Conservation (phyloP, 1,140 invertebrate species). For the Tenebrio molitor region DNA sequence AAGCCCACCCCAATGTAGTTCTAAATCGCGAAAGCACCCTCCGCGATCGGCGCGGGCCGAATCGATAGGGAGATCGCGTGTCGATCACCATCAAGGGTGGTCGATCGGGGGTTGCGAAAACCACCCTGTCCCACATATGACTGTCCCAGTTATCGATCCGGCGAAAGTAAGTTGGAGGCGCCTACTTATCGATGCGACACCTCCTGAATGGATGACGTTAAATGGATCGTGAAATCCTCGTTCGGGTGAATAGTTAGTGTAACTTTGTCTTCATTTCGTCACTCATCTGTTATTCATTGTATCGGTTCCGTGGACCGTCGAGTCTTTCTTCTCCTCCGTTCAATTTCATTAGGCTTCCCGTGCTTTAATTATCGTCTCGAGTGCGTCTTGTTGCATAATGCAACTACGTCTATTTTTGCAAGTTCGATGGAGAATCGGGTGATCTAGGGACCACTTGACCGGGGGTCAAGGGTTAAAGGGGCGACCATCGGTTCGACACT, state of each 20-base stretch:
- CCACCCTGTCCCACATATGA: not conserved
- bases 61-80: not conserved
- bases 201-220: slow-evolving; percentile 34
- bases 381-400: not conserved
- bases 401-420: slow-evolving; percentile 7
- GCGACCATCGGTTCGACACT: slow-evolving; percentile 20
- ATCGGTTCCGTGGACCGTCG: slow-evolving; percentile 54
- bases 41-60: no score
- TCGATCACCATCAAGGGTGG: not conserved
- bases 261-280: slow-evolving; percentile 61
- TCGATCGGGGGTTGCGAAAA: not conserved
- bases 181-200: slow-evolving; percentile 7
- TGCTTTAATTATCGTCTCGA: slow-evolving; percentile 27
- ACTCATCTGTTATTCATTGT: slow-evolving; percentile 64
- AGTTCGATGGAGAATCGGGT: slow-evolving; percentile 1
- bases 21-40: slow-evolving; percentile 49
- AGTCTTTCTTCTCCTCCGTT: slow-evolving; percentile 48
- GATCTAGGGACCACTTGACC: slow-evolving; percentile 6
- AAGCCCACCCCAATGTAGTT: slow-evolving; percentile 20
- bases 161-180: not conserved
- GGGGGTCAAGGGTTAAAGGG: slow-evolving; percentile 17
- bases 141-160: not conserved
- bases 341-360: slow-evolving; percentile 56
- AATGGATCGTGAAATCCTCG: slow-evolving; percentile 57
- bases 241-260: slow-evolving; percentile 55